phyloP scores from a whole-genome alignment of 2,888 invertebrate genomes.

The Melieria picta region DNA sequence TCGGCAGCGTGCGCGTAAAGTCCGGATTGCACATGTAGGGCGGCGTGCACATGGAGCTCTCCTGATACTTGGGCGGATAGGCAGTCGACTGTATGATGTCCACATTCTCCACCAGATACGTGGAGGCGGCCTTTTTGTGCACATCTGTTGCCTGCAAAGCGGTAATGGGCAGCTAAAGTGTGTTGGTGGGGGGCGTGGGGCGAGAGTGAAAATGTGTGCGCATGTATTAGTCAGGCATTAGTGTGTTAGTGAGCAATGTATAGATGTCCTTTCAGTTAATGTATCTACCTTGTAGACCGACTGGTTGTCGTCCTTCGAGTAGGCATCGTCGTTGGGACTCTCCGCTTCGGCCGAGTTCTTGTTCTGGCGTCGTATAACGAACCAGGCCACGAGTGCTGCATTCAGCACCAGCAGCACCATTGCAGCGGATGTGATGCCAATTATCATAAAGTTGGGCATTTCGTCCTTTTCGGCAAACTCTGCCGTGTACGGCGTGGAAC shows the following conservation, averaged over 20 bases:
- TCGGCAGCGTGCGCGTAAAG: slow-evolving; percentile 63
- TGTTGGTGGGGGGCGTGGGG: neutral
- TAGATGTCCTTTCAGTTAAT: neutral
- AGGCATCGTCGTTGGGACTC: slow-evolving; percentile 60
- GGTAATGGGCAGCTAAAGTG: slow-evolving; percentile 58
- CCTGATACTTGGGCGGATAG: slow-evolving; percentile 62
- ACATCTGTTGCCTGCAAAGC: slow-evolving; percentile 60
- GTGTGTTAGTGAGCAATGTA: slow-evolving; percentile 28
- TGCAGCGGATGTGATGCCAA: slow-evolving; percentile 62
- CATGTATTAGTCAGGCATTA: slow-evolving; percentile 35
- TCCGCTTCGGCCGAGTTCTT: slow-evolving; percentile 58
- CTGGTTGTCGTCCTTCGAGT: slow-evolving; percentile 62
- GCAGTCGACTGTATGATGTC: slow-evolving; percentile 63
- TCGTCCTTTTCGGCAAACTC: slow-evolving; percentile 62
- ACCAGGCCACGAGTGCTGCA: slow-evolving; percentile 62
- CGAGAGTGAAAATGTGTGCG: neutral
- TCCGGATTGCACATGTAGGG: slow-evolving; percentile 61
- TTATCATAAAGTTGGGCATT: slow-evolving; percentile 63
- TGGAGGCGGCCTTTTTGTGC: slow-evolving; percentile 63
- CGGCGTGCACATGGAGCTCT: slow-evolving; percentile 63
- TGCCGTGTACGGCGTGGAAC: slow-evolving; percentile 56
- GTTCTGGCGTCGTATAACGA: slow-evolving; percentile 61
- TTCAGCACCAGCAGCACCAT: slow-evolving; percentile 59
- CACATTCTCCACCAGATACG: slow-evolving; percentile 61
- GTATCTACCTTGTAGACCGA: slow-evolving; percentile 60